These are phyloP conservation scores for Eumaeus atala DNA, from an alignment of 1,140 invertebrate species.

Conservation along the genomic window DNA sequence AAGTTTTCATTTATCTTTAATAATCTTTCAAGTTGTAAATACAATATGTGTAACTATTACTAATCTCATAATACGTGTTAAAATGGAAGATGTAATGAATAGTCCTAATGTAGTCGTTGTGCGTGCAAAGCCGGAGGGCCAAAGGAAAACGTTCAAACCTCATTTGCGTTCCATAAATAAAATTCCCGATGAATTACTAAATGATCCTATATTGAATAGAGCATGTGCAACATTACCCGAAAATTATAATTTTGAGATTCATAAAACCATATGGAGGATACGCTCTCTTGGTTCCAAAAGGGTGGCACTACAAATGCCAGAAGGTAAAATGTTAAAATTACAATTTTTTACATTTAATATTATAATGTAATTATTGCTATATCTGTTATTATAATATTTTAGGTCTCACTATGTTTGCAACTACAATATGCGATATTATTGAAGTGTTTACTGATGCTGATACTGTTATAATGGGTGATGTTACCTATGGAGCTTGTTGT, in stretches of 20 bases:
- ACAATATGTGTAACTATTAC: too few species aligned
- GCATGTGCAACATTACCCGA: conserved; percentile 85
- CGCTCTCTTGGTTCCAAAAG: conserved; percentile 85
- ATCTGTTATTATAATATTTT: conserved; percentile 27
- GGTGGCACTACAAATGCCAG: conserved; percentile 97
- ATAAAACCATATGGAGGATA: conserved; percentile 98
- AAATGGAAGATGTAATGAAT: conserved; percentile 48
- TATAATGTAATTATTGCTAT: conserved; percentile 1
- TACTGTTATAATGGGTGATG: conserved; percentile 98
- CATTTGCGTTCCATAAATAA: conserved; percentile 81
- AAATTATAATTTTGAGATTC: conserved; percentile 99
- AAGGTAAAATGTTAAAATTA: conserved; percentile 77
- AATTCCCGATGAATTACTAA: conserved; percentile 88
- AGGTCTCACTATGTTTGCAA: conserved; percentile 89
- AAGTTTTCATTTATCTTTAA: conserved; percentile 54
- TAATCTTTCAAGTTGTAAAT: conserved; percentile 31
- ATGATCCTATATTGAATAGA: conserved; percentile 84
- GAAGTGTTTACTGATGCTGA: conserved; percentile 94
- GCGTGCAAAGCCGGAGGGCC: conserved; percentile 83
- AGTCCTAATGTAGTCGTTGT: conserved; percentile 77
- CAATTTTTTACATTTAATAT: conserved; percentile 13
- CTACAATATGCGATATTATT: conserved; percentile 95
- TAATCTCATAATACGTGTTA: conserved; percentile 25
- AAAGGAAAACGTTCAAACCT: conserved; percentile 86
- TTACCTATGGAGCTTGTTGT: conserved; percentile 99